These are phyloP conservation scores for Campylomormyrus tamandua DNA, from an alignment of 2,113 vertebrate genomes.

Conservation along the genomic window DNA sequence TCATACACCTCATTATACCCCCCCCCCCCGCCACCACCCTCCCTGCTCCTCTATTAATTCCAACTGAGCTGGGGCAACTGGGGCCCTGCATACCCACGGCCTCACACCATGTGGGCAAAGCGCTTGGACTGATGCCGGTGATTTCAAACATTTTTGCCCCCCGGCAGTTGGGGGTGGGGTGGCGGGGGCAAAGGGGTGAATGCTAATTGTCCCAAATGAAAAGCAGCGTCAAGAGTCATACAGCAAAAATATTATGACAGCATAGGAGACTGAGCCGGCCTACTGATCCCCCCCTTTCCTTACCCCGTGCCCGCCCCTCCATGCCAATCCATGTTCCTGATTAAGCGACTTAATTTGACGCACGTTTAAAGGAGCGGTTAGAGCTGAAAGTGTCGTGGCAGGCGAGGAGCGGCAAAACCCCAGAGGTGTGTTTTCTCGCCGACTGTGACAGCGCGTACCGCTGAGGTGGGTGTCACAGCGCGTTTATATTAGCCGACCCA, in stretches of 20 bases:
- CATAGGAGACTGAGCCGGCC: constrained; percentile 21
- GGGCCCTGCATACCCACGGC: background rate
- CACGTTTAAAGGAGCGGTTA: constrained; percentile 33
- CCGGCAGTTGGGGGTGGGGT: background rate
- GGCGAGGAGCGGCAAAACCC: constrained; percentile 24
- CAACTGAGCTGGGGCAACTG: background rate
- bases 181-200: background rate
- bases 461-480: background rate
- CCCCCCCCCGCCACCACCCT: background rate
- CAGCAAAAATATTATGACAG: constrained; percentile 29
- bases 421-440: constrained; percentile 22
- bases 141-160: background rate
- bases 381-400: constrained; percentile 10
- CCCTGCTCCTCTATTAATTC: background rate
- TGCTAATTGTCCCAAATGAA: constrained; percentile 23
- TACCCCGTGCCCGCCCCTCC: constrained; percentile 11
- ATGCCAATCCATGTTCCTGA: background rate
- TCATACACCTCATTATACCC: background rate
- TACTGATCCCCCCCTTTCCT: background rate
- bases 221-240: constrained; percentile 29
- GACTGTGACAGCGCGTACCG: constrained; percentile 25
- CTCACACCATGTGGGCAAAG: background rate
- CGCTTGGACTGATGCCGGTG: background rate
- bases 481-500: background rate
- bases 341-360: constrained; percentile 28